Evolutionary conservation across 2,888 invertebrate species (phyloP), one percentile per base, ranked within the genome.

Genomic region (Chaitophorus viminalis): DNA sequence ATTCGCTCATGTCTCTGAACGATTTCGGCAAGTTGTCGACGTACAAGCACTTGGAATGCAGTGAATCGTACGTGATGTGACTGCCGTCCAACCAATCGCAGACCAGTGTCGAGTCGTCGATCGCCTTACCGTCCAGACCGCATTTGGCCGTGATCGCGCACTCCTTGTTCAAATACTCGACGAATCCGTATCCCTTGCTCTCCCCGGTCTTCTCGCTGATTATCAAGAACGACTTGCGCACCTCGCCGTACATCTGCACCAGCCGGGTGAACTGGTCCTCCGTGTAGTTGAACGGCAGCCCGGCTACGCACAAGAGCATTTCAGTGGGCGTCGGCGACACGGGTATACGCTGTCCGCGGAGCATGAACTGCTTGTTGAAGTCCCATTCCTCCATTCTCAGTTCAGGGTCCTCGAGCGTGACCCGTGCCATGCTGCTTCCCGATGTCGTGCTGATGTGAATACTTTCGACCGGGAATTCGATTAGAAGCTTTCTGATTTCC

Each of bases 101-200:
- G 81, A 92, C 92, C 21, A 93, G 90, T 36, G 90, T 90, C 88
- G 90, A 90, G 60, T 91, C 91, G 9, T 91, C 91, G 31, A 92
- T 90, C 74, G 91, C 90, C 84, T 91, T 91, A 84, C 92, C 92
- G 89, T 93, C 93, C 82, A 93, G 89, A 65, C 89, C 88, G 86
- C 91, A 91, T 89, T 92, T 92, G n/a, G 92, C 93, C 88, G 92
- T 91, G 33, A 92, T 90, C 5, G 92, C 92, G 82, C 92, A 91
- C 89, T 93, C 93, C 89, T 92, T 92, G 83, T 91, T 92, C 65
- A 91, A 90, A 90, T 92, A 93, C 90, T 93, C 92, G 46, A 93
- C 93, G 90, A 93, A 92, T 4, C 93, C 93, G 90, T 93, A 93
- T 25, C 93, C 93, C 90, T 93, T 93, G 90, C 92, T 92, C 68